Conservation (phyloP, 30 jellyfish, hydroid and myxozoan species). For the Morbakka virulenta region DNA sequence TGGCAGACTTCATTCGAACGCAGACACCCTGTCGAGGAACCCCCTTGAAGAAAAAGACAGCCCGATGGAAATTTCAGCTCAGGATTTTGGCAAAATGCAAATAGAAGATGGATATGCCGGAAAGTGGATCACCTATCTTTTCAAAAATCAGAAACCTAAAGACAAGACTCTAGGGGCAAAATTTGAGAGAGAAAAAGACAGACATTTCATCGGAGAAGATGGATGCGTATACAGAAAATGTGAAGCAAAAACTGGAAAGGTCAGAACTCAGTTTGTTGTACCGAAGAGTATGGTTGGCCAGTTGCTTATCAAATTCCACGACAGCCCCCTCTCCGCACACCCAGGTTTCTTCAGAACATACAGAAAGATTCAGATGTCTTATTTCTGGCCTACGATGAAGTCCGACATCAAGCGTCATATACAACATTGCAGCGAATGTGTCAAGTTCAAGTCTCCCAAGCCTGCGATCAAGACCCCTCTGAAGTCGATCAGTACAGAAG, state of each 20-base stretch:
- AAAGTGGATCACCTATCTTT: slow-evolving; percentile 1
- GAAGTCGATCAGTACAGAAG: slow-evolving; percentile 18
- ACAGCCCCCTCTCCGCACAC: slow-evolving; percentile 14
- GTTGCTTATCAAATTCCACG: slow-evolving; percentile 13
- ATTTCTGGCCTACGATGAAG: slow-evolving; percentile 44
- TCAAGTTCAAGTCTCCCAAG: slow-evolving; percentile 23
- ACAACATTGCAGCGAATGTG: slow-evolving; percentile 34
- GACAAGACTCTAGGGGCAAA: slow-evolving; percentile 8
- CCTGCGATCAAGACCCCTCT: slow-evolving; percentile 41
- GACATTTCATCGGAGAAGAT: slow-evolving; percentile 20
- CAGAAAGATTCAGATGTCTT: slow-evolving; percentile 8
- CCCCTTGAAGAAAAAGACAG: slow-evolving; percentile 11
- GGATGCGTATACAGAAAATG: slow-evolving; percentile 26
- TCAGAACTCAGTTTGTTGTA: slow-evolving; percentile 27
- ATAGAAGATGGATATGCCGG: slow-evolving; percentile 26
- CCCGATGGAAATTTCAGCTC: not conserved
- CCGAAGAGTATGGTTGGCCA: slow-evolving; percentile 36
- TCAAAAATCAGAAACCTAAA: not conserved
- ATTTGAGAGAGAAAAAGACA: slow-evolving; percentile 21
- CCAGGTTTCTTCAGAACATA: slow-evolving; percentile 48
- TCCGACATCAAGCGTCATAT: slow-evolving; percentile 28
- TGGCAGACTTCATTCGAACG: slow-evolving; percentile 19
- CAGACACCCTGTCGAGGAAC: slow-evolving; percentile 26
- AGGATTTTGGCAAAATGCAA: too few relatives aligned
- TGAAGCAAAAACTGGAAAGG: slow-evolving; percentile 13